Base-by-base conservation (phyloP, 2,797 vertebrate genomes). In the Microctenopoma steveboyesi region DNA sequence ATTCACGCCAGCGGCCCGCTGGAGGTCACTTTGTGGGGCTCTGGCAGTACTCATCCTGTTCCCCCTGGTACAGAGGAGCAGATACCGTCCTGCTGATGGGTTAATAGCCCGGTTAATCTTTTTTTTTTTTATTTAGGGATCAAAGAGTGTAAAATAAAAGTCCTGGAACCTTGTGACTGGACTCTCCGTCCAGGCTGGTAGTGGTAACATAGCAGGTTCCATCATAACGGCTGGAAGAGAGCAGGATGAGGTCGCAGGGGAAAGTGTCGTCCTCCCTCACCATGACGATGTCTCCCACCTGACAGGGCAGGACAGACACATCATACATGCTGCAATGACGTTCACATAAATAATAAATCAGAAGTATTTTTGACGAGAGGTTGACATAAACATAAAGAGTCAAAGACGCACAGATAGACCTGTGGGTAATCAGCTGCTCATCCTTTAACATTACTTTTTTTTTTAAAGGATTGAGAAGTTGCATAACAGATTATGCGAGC, bases 141-240 rank as follows among this genome's bases (percentile, higher is more conserved):
- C 15, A 48, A 25, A 54, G 7, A 28, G 5, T 7, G 9, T 35
- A 25, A 30, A 48, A 35, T 42, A 16, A 74, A 59, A 43, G 8
- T 63, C 25, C 13, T 37, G 46, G 77, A 90, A 98, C 98, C 92
- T 99, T 99, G 75, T 98, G 97, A 91, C 97, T 99, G 0, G 97
- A 99, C 89, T 99, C 98, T 66, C 98, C 98, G 4, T 99, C 98
- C 78, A 99, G 89, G 87, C 97, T 98, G 90, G 97, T 92, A 18
- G 97, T 99, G 56, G 97, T 99, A 82, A 99, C 97, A n/a, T 96
- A 98, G 92, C 98, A 98, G 2, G 96, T 98, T 48, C 98, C 97
- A 10, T 99, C 97, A 27, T 89, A 91, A 64, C 95, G 95, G 80
- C 95, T 98, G 82, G 97, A 96, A 10, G 97, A 98, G 0, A 99